phyloP scores from a whole-genome alignment of 2,888 invertebrate species.

The Hirtodrosophila confusa region DNA sequence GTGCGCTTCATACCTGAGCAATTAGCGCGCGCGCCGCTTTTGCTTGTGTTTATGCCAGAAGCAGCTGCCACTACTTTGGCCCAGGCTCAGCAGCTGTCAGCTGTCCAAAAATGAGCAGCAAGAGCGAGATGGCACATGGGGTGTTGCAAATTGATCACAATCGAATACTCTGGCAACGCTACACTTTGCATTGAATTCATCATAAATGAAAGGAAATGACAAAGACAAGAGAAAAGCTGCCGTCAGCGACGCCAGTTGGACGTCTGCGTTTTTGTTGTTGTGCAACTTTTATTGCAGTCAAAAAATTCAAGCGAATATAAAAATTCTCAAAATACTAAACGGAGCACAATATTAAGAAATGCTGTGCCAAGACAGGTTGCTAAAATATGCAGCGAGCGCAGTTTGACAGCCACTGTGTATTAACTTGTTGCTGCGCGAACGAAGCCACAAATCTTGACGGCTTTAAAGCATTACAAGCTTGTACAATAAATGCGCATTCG shows the following conservation, averaged over 20 bases:
- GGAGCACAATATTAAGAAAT: conserved; percentile 21
- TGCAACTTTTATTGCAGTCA: conserved; percentile 36
- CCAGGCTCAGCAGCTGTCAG: conserved; percentile 50
- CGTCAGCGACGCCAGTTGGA: conserved; percentile 64
- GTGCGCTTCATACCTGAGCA: conserved; percentile 67
- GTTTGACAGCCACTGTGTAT: conserved; percentile 41
- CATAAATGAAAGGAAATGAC: conserved; percentile 16
- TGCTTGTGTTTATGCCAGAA: conserved; percentile 32
- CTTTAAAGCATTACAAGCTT: conserved; percentile 18
- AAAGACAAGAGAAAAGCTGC: conserved; percentile 34
- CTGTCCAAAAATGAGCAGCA: conserved; percentile 46
- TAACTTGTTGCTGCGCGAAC: conserved; percentile 60
- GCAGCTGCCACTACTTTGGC: conserved; percentile 46
- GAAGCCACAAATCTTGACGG: conserved; percentile 19
- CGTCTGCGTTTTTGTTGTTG: conserved; percentile 35
- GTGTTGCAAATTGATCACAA: conserved; percentile 45
- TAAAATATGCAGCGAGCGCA: conserved; percentile 21
- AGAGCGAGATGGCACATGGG: conserved; percentile 34
- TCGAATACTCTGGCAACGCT: conserved; percentile 47
- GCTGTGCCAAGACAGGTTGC: conserved; percentile 28
- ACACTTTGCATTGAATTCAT: conserved; percentile 14
- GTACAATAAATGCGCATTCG: conserved; percentile 33
- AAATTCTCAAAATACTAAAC: conserved; percentile 19
- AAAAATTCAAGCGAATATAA: conserved; percentile 57
- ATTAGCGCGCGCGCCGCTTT: conserved; percentile 61